These are phyloP conservation scores for Ceramica pisi DNA, from an alignment of 2,888 invertebrate species.

Conservation along the genomic window DNA sequence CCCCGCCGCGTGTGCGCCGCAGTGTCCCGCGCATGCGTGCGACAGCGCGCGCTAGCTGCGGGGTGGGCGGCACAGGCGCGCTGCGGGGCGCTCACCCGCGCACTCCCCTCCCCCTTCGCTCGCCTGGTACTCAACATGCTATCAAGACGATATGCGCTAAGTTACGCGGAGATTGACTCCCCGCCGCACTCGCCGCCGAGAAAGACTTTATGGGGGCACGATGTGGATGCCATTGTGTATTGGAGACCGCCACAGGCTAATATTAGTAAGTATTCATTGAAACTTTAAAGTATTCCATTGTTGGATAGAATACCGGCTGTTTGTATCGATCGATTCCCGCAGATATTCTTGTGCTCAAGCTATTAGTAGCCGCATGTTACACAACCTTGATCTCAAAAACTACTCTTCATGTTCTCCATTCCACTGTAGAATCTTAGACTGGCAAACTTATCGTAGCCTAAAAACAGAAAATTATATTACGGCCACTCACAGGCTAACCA, in stretches of 20 bases:
- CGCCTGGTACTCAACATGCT: conserved; percentile 91
- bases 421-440: too few species aligned
- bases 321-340: too few species aligned
- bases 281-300: too few species aligned
- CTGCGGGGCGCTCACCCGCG: conserved; percentile 91
- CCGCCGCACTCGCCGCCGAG: conserved; percentile 82
- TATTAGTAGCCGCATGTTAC: neutral
- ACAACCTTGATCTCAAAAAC: neutral
- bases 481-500: too few species aligned
- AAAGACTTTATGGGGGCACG: conserved; percentile 92
- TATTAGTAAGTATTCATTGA: conserved; percentile 90
- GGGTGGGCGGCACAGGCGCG: conserved; percentile 88
- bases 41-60: conserved; percentile 89
- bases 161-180: conserved; percentile 91
- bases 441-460: too few species aligned
- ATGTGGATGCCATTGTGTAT: conserved; percentile 92
- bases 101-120: conserved; percentile 91
- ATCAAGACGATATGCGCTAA: conserved; percentile 92
- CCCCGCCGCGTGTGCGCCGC: conserved; percentile 82
- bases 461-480: too few species aligned
- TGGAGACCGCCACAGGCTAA: conserved; percentile 95
- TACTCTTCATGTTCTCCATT: neutral
- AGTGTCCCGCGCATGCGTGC: conserved; percentile 79
- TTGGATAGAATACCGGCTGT: too few species aligned
- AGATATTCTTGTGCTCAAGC: neutral